These are phyloP conservation scores for Pomatostomus ruficeps DNA, from an alignment of 2,113 vertebrate genomes.

Conservation along the genomic window DNA sequence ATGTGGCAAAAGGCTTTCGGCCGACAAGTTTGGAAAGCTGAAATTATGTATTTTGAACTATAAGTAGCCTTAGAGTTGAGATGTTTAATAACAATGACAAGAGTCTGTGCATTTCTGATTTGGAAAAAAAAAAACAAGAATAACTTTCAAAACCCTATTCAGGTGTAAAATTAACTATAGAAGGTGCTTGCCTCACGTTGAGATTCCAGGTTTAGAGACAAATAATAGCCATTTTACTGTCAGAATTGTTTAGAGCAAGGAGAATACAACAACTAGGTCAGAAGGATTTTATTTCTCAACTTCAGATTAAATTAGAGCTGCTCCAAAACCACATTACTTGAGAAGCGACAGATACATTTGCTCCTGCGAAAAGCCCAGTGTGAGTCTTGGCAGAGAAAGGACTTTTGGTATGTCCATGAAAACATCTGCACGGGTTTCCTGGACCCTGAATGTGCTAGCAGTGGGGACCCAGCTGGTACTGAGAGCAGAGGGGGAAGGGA, in stretches of 20 bases:
- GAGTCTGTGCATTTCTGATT: not conserved
- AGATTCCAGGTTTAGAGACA: constrained; percentile 10
- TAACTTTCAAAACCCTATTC: not conserved
- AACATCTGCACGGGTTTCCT: constrained; percentile 37
- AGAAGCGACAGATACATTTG: constrained; percentile 50
- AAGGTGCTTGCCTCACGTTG: not conserved
- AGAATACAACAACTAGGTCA: constrained; percentile 36
- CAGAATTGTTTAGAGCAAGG: constrained; percentile 36
- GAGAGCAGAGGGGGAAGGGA: not conserved
- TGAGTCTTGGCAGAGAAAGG: constrained; percentile 45
- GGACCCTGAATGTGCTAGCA: not conserved
- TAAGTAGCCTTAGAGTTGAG: not conserved
- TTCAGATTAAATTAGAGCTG: constrained; percentile 59
- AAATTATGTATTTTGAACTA: constrained; percentile 6
- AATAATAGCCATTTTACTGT: constrained; percentile 34
- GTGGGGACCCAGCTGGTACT: constrained; percentile 32
- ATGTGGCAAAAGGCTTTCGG: not conserved
- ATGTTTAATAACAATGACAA: not conserved
- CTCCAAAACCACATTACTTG: constrained; percentile 52
- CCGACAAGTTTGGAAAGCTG: not conserved
- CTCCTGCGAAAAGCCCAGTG: constrained; percentile 45
- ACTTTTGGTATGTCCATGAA: constrained; percentile 30
- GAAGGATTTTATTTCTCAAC: constrained; percentile 53
- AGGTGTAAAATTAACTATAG: not conserved
- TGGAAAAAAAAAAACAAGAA: not conserved